Evolutionary conservation across 2,888 invertebrate species (phyloP), one percentile per base, ranked within the genome.

Genomic region (Achlya flavicornis): DNA sequence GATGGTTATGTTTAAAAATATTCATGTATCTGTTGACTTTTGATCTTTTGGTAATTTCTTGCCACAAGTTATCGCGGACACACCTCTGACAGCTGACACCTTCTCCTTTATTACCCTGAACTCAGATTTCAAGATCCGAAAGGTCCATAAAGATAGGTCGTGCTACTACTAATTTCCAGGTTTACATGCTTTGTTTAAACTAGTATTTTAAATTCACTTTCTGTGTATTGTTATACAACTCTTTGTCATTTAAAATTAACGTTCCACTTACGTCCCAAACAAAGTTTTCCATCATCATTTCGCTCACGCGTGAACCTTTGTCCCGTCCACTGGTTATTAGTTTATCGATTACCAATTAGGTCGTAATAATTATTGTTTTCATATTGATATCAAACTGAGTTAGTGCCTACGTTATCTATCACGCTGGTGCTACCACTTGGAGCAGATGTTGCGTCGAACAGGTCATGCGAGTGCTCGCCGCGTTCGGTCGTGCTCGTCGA

Each of bases 301-400:
- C 69, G 65, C 73, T 70, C 68, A 72, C 72, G 69, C 71, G 74
- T 70, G 76, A 80, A 84, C 85, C 82, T 81, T 53, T 77, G 81
- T 63, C 66, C 81, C 46, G 75, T 71, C 64, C 72, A 66, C 66
- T 76, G 79, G 76, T 78, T 80, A 78, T 68, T 66, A 70, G 76
- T 74, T 84, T 90, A 90, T 91, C 88, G 69, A 57, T 57, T 70
- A 81, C 79, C 85, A 90, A 88, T 88, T 89, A 87, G 89, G 88
- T 89, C 86, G 84, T 84, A 81, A 81, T 84, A 85, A 84, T 87
- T 84, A 85, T 80, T 84, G 80, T 84, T 85, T 82, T 80, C 73
- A 73, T 78, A 80, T 82, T 73, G 71, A 75, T 79, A 81, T 74
- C 75, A 70, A 74, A 71, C 70, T 77, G 67, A 71, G 66, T 70